A percentile compares a stretch with the other conserved stretches of the same genome.
Evolutionary conservation across 2,888 invertebrate species (phyloP).

Genomic region (Nephrotoma flavescens): DNA sequence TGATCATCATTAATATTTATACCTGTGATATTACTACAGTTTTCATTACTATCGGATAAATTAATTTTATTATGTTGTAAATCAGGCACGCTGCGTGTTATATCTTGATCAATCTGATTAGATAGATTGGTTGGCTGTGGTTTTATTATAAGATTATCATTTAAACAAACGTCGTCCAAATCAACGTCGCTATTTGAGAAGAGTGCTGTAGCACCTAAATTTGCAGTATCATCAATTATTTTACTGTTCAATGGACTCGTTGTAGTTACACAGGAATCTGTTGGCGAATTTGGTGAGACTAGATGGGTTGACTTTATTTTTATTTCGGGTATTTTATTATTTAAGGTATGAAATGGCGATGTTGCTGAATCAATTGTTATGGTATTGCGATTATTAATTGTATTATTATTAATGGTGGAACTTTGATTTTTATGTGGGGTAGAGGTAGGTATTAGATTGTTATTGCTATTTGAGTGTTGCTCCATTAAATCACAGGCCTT

Average conservation of each 20-base stretch:
- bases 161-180: constrained; percentile 64
- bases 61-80: constrained; percentile 16
- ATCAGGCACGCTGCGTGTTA: constrained; percentile 31
- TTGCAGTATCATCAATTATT: constrained; percentile 27
- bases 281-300: neutral
- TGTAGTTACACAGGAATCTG: neutral
- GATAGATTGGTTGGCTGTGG: constrained; percentile 20
- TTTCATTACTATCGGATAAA: neutral
- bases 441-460: constrained; percentile 21
- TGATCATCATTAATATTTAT: neutral
- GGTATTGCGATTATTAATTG: neutral
- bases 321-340: constrained; percentile 15
- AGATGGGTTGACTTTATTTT: neutral
- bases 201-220: constrained; percentile 57
- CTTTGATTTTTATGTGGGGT: neutral
- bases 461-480: constrained; percentile 42
- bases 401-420: neutral
- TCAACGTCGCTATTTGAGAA: constrained; percentile 80
- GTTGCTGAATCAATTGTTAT: constrained; percentile 16
- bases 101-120: constrained; percentile 26
- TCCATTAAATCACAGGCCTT: constrained; percentile 79
- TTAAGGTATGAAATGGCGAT: constrained; percentile 15
- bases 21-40: neutral
- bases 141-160: constrained; percentile 46
- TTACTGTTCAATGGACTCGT: neutral